These are phyloP conservation scores for Phortica magna DNA, from an alignment of 2,888 invertebrate genomes.

Conservation along the genomic window DNA sequence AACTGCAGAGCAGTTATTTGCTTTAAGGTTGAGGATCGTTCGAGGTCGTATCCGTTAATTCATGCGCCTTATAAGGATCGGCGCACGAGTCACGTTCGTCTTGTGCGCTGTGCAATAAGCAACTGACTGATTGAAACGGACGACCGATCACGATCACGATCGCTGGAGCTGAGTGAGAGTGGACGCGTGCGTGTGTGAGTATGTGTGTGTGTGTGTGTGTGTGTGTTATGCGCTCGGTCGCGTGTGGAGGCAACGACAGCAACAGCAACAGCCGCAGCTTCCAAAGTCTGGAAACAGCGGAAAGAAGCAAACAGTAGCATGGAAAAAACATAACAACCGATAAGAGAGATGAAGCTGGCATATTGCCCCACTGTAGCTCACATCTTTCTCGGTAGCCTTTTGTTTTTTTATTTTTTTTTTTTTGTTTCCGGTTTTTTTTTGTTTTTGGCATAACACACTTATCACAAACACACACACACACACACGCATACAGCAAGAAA, in stretches of 20 bases:
- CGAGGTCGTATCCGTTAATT: neutral
- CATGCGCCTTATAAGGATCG: slow-evolving; percentile 46
- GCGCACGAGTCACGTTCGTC: slow-evolving; percentile 69
- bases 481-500: neutral
- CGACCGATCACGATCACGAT: slow-evolving; percentile 45
- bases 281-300: neutral
- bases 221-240: slow-evolving; percentile 20
- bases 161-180: slow-evolving; percentile 64
- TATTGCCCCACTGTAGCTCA: slow-evolving; percentile 24
- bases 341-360: slow-evolving; percentile 7
- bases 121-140: slow-evolving; percentile 66
- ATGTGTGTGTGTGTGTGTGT: slow-evolving; percentile 7
- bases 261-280: slow-evolving; percentile 2
- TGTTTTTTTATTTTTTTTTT: neutral
- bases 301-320: neutral
- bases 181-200: slow-evolving; percentile 35
- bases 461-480: slow-evolving; percentile 22
- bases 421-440: neutral
- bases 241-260: slow-evolving; percentile 16
- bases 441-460: slow-evolving; percentile 7
- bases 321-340: neutral
- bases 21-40: neutral
- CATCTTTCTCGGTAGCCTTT: neutral
- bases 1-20: neutral
- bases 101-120: slow-evolving; percentile 73